These are phyloP conservation scores for Arctopsyche grandis DNA, from an alignment of 1,140 invertebrate species.

Conservation along the genomic window DNA sequence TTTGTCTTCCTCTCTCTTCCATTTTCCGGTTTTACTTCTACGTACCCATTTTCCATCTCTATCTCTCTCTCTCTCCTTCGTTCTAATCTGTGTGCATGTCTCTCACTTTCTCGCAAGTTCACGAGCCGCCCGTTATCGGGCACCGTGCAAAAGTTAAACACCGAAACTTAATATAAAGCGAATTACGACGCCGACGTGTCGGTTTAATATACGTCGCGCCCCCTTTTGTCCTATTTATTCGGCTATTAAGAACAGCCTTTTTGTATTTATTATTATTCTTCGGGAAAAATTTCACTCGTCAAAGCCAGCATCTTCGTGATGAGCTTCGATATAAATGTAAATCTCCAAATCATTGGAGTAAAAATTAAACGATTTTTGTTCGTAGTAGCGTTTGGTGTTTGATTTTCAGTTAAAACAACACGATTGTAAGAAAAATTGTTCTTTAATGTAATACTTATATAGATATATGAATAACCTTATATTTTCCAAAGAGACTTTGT, in stretches of 20 bases:
- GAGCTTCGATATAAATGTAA: too few species aligned
- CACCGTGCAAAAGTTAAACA: conserved; percentile 41
- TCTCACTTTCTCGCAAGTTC: background rate
- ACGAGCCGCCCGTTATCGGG: background rate
- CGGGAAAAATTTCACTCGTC: background rate
- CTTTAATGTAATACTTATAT: too few species aligned
- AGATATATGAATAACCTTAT: too few species aligned
- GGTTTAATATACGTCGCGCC: conserved; percentile 34
- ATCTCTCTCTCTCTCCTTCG: background rate
- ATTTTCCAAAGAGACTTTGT: too few species aligned
- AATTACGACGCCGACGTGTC: conserved; percentile 40
- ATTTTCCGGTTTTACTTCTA: conserved; percentile 9
- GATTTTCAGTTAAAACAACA: too few species aligned
- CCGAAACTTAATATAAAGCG: conserved; percentile 46
- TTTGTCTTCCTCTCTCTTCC: conserved; percentile 6
- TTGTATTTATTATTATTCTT: background rate
- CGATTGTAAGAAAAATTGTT: too few species aligned
- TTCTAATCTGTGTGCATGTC: background rate
- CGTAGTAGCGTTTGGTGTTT: too few species aligned
- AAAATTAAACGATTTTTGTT: too few species aligned
- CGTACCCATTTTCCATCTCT: background rate
- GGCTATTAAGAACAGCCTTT: background rate
- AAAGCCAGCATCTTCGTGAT: too few species aligned
- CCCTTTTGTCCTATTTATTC: background rate
- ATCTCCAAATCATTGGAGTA: too few species aligned